Evolutionary conservation across 1,140 invertebrate genomes (phyloP).

Genomic region (Trichonephila clavipes): DNA sequence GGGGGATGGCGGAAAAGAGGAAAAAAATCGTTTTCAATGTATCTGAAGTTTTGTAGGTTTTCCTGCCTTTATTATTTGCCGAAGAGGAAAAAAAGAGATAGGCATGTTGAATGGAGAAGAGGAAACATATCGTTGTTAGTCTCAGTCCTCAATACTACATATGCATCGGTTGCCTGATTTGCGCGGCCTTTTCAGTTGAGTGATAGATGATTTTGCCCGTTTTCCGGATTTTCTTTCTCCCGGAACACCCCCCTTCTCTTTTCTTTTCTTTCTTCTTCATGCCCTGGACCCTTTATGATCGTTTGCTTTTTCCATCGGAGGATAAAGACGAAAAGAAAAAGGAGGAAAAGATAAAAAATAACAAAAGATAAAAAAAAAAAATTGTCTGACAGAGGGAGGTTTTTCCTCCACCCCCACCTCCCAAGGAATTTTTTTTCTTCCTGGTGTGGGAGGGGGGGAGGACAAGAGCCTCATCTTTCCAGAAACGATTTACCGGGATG

Average conservation of each 20-base stretch:
- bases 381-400: not conserved
- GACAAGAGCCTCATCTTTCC: not conserved
- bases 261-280: conserved; percentile 1
- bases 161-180: conserved; percentile 33
- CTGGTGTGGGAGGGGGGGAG: not conserved
- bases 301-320: conserved; percentile 38
- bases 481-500: conserved; percentile 29
- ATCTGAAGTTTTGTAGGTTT: conserved; percentile 24
- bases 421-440: not conserved
- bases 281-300: conserved; percentile 17
- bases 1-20: not conserved
- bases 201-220: conserved; percentile 56
- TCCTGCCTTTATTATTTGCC: conserved; percentile 22
- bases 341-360: not conserved
- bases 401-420: not conserved
- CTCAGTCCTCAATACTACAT: conserved; percentile 33
- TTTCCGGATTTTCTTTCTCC: conserved; percentile 40
- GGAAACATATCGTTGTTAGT: conserved; percentile 43
- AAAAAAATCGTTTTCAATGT: not conserved
- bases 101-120: conserved; percentile 2
- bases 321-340: not conserved
- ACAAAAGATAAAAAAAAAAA: not conserved
- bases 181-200: conserved; percentile 46
- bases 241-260: not conserved
- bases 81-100: conserved; percentile 5